Evolutionary conservation across 2,888 invertebrate genomes (phyloP), one percentile per base, ranked within the genome.

Genomic region (Punctoribates punctum): DNA sequence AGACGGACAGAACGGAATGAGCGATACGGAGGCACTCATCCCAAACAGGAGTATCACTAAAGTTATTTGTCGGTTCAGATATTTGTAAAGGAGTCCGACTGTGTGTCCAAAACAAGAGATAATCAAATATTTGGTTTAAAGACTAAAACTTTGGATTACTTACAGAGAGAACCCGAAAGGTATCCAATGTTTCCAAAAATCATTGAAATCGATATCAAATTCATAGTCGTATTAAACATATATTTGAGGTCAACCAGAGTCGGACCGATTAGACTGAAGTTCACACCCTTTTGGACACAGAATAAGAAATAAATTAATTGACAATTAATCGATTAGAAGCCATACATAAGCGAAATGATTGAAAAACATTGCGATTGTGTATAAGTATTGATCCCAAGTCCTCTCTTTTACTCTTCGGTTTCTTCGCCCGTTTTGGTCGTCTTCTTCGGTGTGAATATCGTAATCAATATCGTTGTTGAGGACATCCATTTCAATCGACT

Each of bases 61-160:
- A 27, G 46, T 38, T 29, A 73, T 57, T 46, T 76, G 76, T 29
- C 76, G 54, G 42, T 73, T 73, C 15, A 76, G n/a, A 15, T 60
- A 57, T 62, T 57, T 54, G 73, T 73, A 76, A 29, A 73, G 73
- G 13, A 46, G 27, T 23, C 76, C 76, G 25, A 17, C 70, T 70
- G 23, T 38, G n/a, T 57, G 25, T 57, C 42, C 42, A 42, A 42
- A 13, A 42, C 1, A 42, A 34, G 2, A 5, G 20, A 38, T 23
- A 65, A 11, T 9, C 13, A 34, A 34, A 34, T 34, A 62, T 23
- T 65, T 34, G 17, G 17, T 34, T 15, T 4, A 29, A 62, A 4
- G 62, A 62, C 1, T 62, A 27, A 20, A 27, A 4, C 25, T 15
- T 27, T 8, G 5, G n/a, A 5, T 25, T 4, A 62, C 65, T 34